Evolutionary conservation across 1,140 invertebrate genomes (phyloP).

Genomic region (Papilio glaucus): DNA sequence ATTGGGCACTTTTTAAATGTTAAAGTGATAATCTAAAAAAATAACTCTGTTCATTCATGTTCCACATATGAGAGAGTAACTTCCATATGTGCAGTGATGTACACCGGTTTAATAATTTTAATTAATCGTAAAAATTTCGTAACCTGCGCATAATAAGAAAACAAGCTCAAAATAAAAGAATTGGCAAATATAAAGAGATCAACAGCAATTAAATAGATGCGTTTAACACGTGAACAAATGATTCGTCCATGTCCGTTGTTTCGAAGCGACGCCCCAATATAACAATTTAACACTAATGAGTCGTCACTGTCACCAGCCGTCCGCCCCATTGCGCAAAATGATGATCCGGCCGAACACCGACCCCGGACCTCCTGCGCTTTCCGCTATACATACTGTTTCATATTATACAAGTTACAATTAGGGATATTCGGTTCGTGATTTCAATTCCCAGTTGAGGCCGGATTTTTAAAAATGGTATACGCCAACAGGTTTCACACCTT

Average conservation of each 20-base stretch:
- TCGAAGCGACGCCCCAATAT: slow-evolving; percentile 37
- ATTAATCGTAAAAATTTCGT: neutral
- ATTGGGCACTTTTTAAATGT: too few relatives aligned
- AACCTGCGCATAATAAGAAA: too few relatives aligned
- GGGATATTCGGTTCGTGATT: neutral
- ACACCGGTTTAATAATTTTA: too few relatives aligned
- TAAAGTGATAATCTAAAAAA: too few relatives aligned
- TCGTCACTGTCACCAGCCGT: slow-evolving; percentile 61
- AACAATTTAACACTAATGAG: slow-evolving; percentile 66
- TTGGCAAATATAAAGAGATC: slow-evolving; percentile 1
- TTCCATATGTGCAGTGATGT: too few relatives aligned
- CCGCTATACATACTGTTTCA: slow-evolving; percentile 30
- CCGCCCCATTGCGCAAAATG: slow-evolving; percentile 53
- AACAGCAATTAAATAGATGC: slow-evolving; percentile 19
- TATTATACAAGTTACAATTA: slow-evolving; percentile 4
- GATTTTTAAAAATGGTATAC: too few relatives aligned
- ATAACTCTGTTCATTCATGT: too few relatives aligned
- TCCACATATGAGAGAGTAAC: too few relatives aligned
- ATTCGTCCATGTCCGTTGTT: slow-evolving; percentile 30
- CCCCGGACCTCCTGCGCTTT: slow-evolving; percentile 36
- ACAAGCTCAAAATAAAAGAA: too few relatives aligned
- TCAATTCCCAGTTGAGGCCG: neutral
- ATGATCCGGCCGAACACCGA: slow-evolving; percentile 48
- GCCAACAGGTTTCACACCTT: too few relatives aligned
- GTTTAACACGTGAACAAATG: slow-evolving; percentile 24